phyloP scores from a whole-genome alignment of 2,888 invertebrate species.

The Pyrrhia umbra region DNA sequence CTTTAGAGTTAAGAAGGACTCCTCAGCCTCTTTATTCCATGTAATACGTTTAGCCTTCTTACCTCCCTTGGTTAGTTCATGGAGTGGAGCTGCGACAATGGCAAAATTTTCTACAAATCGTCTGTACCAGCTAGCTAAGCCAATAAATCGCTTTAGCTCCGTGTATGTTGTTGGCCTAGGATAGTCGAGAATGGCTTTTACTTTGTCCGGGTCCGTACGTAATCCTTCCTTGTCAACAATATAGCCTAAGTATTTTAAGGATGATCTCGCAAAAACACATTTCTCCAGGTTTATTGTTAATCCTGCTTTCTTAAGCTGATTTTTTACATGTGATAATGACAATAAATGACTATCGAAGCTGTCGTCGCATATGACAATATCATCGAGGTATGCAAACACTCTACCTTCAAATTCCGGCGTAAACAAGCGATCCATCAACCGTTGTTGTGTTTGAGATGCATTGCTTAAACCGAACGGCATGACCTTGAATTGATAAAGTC shows the following conservation, averaged over 20 bases:
- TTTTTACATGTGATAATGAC: not conserved
- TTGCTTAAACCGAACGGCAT: too few relatives aligned
- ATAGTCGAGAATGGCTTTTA: slow-evolving; percentile 33
- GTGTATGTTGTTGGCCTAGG: too few relatives aligned
- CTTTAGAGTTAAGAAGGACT: too few relatives aligned
- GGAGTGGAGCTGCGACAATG: too few relatives aligned
- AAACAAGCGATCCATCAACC: slow-evolving; percentile 14
- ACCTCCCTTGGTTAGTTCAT: too few relatives aligned
- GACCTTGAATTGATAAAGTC: too few relatives aligned
- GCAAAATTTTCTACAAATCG: too few relatives aligned
- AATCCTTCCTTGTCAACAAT: slow-evolving; percentile 30
- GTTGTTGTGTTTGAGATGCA: slow-evolving; percentile 10
- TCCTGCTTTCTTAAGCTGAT: slow-evolving; percentile 22
- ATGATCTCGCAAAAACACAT: slow-evolving; percentile 39
- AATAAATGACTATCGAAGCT: not conserved
- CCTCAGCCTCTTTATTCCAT: too few relatives aligned
- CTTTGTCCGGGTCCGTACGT: slow-evolving; percentile 43
- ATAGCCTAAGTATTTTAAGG: slow-evolving; percentile 24
- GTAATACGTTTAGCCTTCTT: too few relatives aligned
- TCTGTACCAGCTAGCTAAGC: too few relatives aligned
- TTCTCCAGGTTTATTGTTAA: too few relatives aligned
- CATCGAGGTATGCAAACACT: slow-evolving; percentile 37
- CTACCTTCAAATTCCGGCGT: slow-evolving; percentile 31
- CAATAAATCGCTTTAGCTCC: too few relatives aligned
- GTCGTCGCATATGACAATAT: slow-evolving; percentile 6